Evolutionary conservation across 2,888 invertebrate species (phyloP).

Genomic region (Pseudoips prasinana): DNA sequence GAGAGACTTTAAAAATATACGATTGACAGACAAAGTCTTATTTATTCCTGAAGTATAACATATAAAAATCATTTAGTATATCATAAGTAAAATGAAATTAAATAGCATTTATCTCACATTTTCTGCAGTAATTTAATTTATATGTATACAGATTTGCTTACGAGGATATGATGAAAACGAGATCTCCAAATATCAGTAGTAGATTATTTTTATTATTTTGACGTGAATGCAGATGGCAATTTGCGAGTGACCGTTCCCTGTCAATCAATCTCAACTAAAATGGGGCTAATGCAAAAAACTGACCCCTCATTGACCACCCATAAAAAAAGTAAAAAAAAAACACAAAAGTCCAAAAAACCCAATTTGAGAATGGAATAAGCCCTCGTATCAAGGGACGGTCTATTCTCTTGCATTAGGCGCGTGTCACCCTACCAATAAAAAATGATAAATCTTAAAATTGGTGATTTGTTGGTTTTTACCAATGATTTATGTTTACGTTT

Average conservation of each 20-base stretch:
- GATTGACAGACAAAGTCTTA: too few relatives aligned
- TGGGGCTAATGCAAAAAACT: constrained; percentile 62
- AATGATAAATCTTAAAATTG: constrained; percentile 43
- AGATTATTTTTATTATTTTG: constrained; percentile 38
- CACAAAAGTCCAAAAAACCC: constrained; percentile 57
- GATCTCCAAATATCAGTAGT: too few relatives aligned
- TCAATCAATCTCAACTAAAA: constrained; percentile 69
- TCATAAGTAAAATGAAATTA: too few relatives aligned
- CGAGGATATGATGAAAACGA: too few relatives aligned
- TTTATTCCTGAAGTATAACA: too few relatives aligned
- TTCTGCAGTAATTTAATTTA: too few relatives aligned
- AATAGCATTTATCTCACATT: too few relatives aligned
- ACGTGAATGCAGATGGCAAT: constrained; percentile 54
- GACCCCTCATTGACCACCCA: constrained; percentile 77
- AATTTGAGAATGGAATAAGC: constrained; percentile 59
- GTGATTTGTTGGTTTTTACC: constrained; percentile 20
- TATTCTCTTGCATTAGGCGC: constrained; percentile 53
- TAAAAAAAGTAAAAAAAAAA: constrained; percentile 53
- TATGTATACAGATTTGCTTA: too few relatives aligned
- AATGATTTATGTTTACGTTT: too few relatives aligned
- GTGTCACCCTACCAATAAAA: constrained; percentile 52
- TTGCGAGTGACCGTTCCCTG: constrained; percentile 73
- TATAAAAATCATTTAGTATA: too few relatives aligned
- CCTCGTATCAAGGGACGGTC: constrained; percentile 57
- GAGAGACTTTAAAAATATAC: too few relatives aligned